Evolutionary conservation across 1,140 invertebrate genomes (phyloP), one percentile per base, ranked within the genome.

Genomic region (Ceratosolen fusciceps): DNA sequence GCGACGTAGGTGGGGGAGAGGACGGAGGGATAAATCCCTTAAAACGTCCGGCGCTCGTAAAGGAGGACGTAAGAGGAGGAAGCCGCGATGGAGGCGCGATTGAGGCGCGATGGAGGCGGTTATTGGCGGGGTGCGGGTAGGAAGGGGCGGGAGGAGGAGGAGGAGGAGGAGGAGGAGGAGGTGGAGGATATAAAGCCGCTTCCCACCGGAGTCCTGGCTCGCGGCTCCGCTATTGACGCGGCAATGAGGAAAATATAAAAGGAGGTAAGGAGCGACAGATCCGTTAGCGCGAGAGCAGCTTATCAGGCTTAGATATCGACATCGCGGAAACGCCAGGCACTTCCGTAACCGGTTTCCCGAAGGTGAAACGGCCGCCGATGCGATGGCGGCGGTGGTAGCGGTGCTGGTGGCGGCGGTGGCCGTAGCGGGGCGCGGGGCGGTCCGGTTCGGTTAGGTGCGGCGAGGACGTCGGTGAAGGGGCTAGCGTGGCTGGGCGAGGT

Each of bases 261-360:
- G 67, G 21, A 24, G 67, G 62, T 24, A 67, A 68, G 0, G 43
- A 77, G 31, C 47, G 67, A 77, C 62, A 62, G 74, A 76, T 76
- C 74, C 74, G 74, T 76, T 76, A 74, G 12, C 21, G 56, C 29
- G 60, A 76, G 60, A 76, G 67, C 47, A 43, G 71, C 49, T 80
- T 80, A 80, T 80, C 78, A 31, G 24, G 14, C 19, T 24, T 26
- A 71, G 78, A 75, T 80, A 80, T 80, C 78, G 78, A 58, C 78
- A 79, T 79, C 60, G 73, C 78, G 78, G 78, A 80, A 80, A 80
- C 71, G 65, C 78, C 39, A 34, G 67, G 62, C 67, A 80, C 78
- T 80, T 80, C 78, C 78, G 72, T 67, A 80, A 80, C 78, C 78
- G 78, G 78, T 80, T 80, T 68, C 9, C 49, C 78, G 62, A 79